phyloP scores from a whole-genome alignment of 2,888 invertebrate species.

The Agrochola lota region DNA sequence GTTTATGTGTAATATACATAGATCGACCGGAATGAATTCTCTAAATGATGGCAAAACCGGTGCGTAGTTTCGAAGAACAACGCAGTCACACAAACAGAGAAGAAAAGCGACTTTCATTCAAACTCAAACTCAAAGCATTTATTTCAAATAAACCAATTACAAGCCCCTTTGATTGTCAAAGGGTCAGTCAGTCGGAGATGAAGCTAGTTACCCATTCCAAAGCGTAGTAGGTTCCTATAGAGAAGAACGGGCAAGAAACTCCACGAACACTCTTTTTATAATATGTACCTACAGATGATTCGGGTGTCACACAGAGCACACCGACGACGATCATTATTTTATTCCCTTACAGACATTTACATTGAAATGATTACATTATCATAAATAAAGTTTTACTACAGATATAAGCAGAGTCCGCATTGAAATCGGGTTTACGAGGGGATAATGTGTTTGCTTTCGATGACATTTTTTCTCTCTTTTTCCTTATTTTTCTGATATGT shows the following conservation, averaged over 20 bases:
- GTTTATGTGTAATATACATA: no score
- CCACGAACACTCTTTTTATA: background rate
- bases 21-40: no score
- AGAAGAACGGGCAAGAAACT: background rate
- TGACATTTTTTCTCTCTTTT: conserved; percentile 10
- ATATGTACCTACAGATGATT: background rate
- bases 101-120: background rate
- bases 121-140: no score
- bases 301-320: background rate
- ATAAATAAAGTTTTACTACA: conserved; percentile 54
- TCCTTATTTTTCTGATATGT: conserved; percentile 22
- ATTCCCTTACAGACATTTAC: conserved; percentile 37
- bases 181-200: background rate
- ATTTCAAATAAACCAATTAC: background rate
- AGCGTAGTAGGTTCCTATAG: background rate
- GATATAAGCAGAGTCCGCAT: conserved; percentile 26
- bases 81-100: no score
- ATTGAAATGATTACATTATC: conserved; percentile 56
- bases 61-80: background rate
- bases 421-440: conserved; percentile 43
- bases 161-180: background rate
- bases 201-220: background rate
- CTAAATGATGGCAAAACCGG: background rate
- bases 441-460: conserved; percentile 50
- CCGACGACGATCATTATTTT: background rate